Conservation (phyloP, 2,797 vertebrate species). For the Danio choprae region DNA sequence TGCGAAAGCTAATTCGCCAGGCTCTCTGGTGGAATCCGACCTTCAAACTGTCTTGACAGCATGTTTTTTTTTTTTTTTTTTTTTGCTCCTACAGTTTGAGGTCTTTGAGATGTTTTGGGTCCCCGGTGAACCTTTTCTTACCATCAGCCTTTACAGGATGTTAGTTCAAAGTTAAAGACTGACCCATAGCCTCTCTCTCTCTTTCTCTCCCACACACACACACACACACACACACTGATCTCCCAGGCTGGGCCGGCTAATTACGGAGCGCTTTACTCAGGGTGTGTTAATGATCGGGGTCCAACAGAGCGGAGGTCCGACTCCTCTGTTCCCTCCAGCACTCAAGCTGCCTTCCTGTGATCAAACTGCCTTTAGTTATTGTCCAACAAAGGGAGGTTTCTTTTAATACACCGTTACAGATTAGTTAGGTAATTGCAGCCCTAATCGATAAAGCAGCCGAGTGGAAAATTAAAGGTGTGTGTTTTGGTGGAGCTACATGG, state of each 20-base stretch:
- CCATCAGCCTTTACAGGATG: slow-evolving; percentile 36
- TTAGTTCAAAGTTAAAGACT: slow-evolving; percentile 79
- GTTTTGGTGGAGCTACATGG: slow-evolving; percentile 74
- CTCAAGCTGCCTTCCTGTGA: slow-evolving; percentile 78
- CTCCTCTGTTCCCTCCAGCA: slow-evolving; percentile 77
- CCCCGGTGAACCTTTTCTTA: slow-evolving; percentile 24
- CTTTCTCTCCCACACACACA: background rate
- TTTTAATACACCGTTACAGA: slow-evolving; percentile 85
- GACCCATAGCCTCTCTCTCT: slow-evolving; percentile 63
- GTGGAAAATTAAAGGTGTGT: slow-evolving; percentile 87
- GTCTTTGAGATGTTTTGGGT: slow-evolving; percentile 23
- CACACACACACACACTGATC: slow-evolving; percentile 64
- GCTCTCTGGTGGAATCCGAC: slow-evolving; percentile 58
- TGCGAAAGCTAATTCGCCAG: slow-evolving; percentile 71
- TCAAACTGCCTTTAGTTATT: slow-evolving; percentile 86
- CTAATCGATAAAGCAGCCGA: slow-evolving; percentile 89
- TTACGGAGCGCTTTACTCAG: slow-evolving; percentile 75
- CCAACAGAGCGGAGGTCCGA: slow-evolving; percentile 58
- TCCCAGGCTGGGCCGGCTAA: slow-evolving; percentile 76
- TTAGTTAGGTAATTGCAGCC: slow-evolving; percentile 85
- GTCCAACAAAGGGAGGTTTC: slow-evolving; percentile 85
- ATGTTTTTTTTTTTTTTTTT: slow-evolving; percentile 21
- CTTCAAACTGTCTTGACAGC: slow-evolving; percentile 32
- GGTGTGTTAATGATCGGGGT: slow-evolving; percentile 80
- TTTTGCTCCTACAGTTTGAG: background rate